These are phyloP conservation scores for Climacteris rufus DNA, from an alignment of 2,113 vertebrate genomes.

Conservation along the genomic window DNA sequence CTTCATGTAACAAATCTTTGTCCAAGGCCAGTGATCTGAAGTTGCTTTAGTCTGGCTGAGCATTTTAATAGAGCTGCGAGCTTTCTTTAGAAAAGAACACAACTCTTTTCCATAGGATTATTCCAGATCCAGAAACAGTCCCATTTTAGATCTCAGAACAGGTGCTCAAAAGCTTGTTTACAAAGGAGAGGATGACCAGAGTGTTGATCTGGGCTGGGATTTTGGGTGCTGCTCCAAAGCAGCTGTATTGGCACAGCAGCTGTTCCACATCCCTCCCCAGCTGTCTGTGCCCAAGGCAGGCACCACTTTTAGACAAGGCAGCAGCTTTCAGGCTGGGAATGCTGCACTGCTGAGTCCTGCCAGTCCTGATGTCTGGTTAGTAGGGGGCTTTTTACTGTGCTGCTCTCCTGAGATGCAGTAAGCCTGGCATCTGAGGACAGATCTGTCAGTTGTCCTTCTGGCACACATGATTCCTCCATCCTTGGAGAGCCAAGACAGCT, in stretches of 20 bases:
- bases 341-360: background rate
- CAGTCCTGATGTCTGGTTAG: background rate
- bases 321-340: background rate
- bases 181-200: fast-evolving
- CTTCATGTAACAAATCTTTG: background rate
- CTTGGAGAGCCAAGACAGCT: background rate
- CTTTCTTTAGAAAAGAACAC: background rate
- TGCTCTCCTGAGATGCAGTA: background rate
- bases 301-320: background rate
- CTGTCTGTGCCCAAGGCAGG: background rate
- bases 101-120: background rate
- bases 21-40: background rate
- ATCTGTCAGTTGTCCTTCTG: background rate
- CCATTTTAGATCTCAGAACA: background rate
- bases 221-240: background rate
- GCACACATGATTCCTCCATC: background rate
- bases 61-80: background rate
- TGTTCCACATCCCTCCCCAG: background rate
- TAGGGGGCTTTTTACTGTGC: background rate
- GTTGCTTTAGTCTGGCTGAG: background rate
- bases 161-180: slow-evolving; percentile 19
- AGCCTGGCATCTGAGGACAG: background rate
- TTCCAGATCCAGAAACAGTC: background rate
- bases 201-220: background rate
- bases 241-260: background rate